Conservation (phyloP, 2,797 vertebrate species). For the Brachyalestes nurse region DNA sequence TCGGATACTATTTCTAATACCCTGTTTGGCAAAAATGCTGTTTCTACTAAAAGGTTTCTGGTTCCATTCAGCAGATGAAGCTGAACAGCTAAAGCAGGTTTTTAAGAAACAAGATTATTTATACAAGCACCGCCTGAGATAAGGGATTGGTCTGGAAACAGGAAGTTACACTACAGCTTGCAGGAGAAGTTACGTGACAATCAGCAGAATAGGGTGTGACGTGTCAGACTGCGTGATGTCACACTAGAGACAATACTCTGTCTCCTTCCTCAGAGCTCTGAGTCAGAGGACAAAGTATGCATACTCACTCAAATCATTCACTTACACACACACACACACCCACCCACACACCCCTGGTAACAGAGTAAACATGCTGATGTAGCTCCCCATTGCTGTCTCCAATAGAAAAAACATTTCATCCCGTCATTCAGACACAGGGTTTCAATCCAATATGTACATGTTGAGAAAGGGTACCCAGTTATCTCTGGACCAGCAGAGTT, state of each 20-base stretch:
- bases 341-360: conserved; percentile 21
- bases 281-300: conserved; percentile 25
- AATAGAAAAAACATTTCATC: background rate
- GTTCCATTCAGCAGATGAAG: background rate
- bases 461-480: background rate
- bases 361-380: background rate
- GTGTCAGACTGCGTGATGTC: conserved; percentile 19
- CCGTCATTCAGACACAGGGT: background rate
- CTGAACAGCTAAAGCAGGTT: background rate
- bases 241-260: background rate
- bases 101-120: background rate
- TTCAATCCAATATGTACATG: background rate
- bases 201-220: conserved; percentile 48
- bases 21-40: background rate
- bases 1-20: background rate
- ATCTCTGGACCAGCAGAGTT: background rate
- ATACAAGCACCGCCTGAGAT: background rate
- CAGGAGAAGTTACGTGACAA: conserved; percentile 60
- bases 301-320: conserved; percentile 5
- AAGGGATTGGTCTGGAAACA: background rate
- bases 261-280: conserved; percentile 26
- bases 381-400: background rate
- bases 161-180: background rate
- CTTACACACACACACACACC: background rate
- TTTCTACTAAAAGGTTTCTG: background rate